phyloP scores from a whole-genome alignment of 2,113 vertebrate genomes.

The Hippocampus comes region DNA sequence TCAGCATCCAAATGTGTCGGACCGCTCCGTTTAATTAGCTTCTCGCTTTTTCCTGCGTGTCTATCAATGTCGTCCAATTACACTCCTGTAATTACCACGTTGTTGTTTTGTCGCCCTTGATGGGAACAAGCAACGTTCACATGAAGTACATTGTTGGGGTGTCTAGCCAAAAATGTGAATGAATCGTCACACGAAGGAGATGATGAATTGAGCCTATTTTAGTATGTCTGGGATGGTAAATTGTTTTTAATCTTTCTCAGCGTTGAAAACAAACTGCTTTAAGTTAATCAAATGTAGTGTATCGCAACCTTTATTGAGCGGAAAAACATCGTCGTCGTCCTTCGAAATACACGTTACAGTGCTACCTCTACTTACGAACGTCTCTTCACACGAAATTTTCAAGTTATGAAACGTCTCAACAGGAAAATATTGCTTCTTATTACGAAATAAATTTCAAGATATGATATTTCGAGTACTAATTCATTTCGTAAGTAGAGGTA shows the following conservation, averaged over 20 bases:
- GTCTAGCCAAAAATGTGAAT: background rate
- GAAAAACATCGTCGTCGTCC: too few relatives aligned
- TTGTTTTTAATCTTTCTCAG: background rate
- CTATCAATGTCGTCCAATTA: conserved; percentile 2
- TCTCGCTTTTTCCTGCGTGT: background rate
- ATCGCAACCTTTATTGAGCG: too few relatives aligned
- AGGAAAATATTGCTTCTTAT: too few relatives aligned
- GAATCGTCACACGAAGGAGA: background rate
- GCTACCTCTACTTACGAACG: too few relatives aligned
- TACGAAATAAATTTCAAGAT: too few relatives aligned
- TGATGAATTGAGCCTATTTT: background rate
- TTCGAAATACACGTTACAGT: too few relatives aligned
- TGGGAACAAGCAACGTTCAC: background rate
- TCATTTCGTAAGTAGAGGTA: too few relatives aligned
- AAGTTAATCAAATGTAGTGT: too few relatives aligned
- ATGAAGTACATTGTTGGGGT: background rate
- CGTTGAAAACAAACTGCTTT: background rate
- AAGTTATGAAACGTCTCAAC: too few relatives aligned
- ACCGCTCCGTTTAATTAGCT: conserved; percentile 30
- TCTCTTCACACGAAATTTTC: too few relatives aligned
- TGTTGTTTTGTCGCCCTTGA: conserved; percentile 1
- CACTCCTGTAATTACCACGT: background rate
- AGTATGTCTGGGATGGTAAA: background rate
- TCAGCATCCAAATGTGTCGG: conserved; percentile 38
- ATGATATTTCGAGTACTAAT: too few relatives aligned